These are phyloP conservation scores for Mohoua ochrocephala DNA, from an alignment of 2,113 vertebrate genomes.

Conservation along the genomic window DNA sequence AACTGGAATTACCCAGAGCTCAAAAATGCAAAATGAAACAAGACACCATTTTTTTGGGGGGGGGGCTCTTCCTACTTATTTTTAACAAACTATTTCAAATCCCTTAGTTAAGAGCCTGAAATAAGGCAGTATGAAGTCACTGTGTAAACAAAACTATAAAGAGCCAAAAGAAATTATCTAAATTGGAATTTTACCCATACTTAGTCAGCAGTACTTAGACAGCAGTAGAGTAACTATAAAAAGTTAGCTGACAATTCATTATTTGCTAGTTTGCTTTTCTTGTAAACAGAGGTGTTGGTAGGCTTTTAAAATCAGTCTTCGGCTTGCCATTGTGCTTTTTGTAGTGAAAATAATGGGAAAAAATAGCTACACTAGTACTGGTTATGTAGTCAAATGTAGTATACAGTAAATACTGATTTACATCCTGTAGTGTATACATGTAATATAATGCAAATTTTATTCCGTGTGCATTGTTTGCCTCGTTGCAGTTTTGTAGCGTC, in stretches of 20 bases:
- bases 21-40: background rate
- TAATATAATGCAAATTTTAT: background rate
- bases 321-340: background rate
- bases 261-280: background rate
- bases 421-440: background rate
- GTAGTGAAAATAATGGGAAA: background rate
- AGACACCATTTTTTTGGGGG: background rate
- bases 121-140: background rate
- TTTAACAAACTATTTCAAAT: background rate
- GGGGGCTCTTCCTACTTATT: fast-evolving
- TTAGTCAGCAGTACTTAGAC: background rate
- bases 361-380: background rate
- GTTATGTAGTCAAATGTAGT: background rate
- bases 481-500: background rate
- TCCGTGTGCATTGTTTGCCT: background rate
- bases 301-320: background rate
- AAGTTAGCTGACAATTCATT: background rate
- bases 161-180: background rate
- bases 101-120: background rate
- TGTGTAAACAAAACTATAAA: background rate
- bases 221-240: background rate
- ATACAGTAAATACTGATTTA: background rate
- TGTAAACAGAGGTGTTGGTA: background rate
- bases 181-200: background rate
- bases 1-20: background rate